Evolutionary conservation across 2,113 vertebrate genomes (phyloP).

Genomic region (Marmota flaviventris): DNA sequence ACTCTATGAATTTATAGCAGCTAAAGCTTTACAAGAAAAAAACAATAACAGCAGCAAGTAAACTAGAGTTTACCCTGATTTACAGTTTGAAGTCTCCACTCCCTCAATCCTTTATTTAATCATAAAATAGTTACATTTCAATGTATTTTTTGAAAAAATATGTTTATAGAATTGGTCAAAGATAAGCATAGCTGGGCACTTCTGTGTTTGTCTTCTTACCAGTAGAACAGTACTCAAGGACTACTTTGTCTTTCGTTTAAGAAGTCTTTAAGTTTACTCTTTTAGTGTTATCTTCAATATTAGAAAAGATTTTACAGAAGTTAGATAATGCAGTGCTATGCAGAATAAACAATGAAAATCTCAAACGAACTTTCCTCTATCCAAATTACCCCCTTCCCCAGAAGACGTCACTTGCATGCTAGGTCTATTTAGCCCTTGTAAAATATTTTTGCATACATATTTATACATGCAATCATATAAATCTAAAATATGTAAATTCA

Average conservation of each 20-base stretch:
- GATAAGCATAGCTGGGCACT: neutral
- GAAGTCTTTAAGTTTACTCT: neutral
- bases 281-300: slow-evolving; percentile 7
- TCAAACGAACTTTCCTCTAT: neutral
- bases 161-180: neutral
- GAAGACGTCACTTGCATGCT: neutral
- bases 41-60: neutral
- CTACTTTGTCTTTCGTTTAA: neutral
- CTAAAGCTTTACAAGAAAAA: neutral
- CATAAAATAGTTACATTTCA: neutral
- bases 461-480: neutral
- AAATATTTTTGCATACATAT: neutral
- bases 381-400: neutral
- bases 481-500: neutral
- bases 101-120: neutral
- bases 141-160: neutral
- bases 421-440: neutral
- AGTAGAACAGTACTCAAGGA: neutral
- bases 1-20: neutral
- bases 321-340: neutral
- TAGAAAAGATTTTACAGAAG: neutral
- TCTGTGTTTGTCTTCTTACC: neutral
- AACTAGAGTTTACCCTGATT: neutral
- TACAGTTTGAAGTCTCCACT: neutral
- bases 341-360: neutral